These are phyloP conservation scores for Melipona bicolor DNA, from an alignment of 2,888 invertebrate species.

Conservation along the genomic window DNA sequence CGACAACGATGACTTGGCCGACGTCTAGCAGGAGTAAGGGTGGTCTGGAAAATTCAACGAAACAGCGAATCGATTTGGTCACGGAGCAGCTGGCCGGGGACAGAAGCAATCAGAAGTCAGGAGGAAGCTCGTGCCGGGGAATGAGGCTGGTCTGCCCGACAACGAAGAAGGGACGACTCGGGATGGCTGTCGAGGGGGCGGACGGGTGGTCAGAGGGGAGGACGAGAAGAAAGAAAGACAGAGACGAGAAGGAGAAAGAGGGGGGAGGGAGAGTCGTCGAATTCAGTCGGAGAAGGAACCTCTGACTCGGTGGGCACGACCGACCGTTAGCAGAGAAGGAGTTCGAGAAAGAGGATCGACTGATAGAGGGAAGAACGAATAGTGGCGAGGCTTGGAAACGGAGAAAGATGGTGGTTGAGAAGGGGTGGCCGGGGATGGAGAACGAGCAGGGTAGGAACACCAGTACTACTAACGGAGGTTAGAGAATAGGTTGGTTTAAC, in stretches of 20 bases:
- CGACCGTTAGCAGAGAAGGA: conserved; percentile 10
- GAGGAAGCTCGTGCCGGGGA: conserved; percentile 66
- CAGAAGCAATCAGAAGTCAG: conserved; percentile 80
- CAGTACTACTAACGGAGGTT: conserved; percentile 66
- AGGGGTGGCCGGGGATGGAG: neutral
- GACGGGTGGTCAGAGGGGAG: neutral
- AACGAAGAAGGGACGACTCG: conserved; percentile 28
- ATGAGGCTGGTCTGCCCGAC: conserved; percentile 55
- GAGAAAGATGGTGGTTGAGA: conserved; percentile 6
- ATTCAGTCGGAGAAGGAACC: conserved; percentile 41
- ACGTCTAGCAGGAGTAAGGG: conserved; percentile 41
- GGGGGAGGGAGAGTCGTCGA: conserved; percentile 14
- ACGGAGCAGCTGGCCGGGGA: conserved; percentile 77
- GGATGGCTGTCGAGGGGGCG: neutral
- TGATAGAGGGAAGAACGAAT: conserved; percentile 16
- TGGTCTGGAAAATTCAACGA: conserved; percentile 70
- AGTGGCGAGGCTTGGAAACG: neutral
- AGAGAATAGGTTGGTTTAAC: conserved; percentile 78
- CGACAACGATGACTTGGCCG: conserved; percentile 42
- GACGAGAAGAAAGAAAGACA: neutral
- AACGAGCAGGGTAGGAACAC: neutral
- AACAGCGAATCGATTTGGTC: conserved; percentile 77
- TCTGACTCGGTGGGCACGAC: neutral
- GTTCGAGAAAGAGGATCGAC: conserved; percentile 46
- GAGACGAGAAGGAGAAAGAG: neutral